phyloP scores from a whole-genome alignment of 2,888 invertebrate species.

The Drosophila basisetae region DNA sequence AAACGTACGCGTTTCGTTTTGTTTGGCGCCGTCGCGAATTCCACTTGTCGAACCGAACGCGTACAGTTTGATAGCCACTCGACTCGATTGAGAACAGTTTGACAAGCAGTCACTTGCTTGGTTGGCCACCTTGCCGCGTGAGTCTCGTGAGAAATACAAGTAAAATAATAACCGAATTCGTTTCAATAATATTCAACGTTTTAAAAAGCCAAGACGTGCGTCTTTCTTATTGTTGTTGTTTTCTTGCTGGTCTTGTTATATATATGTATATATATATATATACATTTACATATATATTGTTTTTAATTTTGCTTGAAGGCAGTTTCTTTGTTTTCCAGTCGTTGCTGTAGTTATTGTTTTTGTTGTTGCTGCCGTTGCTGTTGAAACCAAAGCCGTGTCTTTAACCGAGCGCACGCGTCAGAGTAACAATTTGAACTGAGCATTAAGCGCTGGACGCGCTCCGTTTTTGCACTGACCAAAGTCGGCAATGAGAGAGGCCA shows the following conservation, averaged over 20 bases:
- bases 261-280: background rate
- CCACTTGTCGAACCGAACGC: background rate
- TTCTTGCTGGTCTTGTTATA: slow-evolving; percentile 30
- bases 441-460: slow-evolving; percentile 29
- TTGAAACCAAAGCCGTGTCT: slow-evolving; percentile 56
- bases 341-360: slow-evolving; percentile 27
- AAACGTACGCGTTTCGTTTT: slow-evolving; percentile 70
- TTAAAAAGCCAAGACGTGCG: slow-evolving; percentile 64
- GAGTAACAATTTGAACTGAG: slow-evolving; percentile 70
- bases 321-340: slow-evolving; percentile 72
- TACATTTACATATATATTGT: background rate
- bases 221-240: slow-evolving; percentile 44
- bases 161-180: slow-evolving; percentile 24
- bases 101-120: slow-evolving; percentile 6
- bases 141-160: background rate
- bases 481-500: slow-evolving; percentile 13
- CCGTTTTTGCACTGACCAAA: slow-evolving; percentile 61
- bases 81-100: slow-evolving; percentile 23
- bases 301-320: slow-evolving; percentile 44
- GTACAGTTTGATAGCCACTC: slow-evolving; percentile 10
- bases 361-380: slow-evolving; percentile 8
- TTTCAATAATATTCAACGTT: slow-evolving; percentile 53
- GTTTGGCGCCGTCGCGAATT: slow-evolving; percentile 65
- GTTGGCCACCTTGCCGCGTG: slow-evolving; percentile 5
- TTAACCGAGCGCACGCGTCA: slow-evolving; percentile 57